Evolutionary conservation across 2,797 vertebrate species (phyloP), one percentile per base, ranked within the genome.

Genomic region (Chelonia mydas): DNA sequence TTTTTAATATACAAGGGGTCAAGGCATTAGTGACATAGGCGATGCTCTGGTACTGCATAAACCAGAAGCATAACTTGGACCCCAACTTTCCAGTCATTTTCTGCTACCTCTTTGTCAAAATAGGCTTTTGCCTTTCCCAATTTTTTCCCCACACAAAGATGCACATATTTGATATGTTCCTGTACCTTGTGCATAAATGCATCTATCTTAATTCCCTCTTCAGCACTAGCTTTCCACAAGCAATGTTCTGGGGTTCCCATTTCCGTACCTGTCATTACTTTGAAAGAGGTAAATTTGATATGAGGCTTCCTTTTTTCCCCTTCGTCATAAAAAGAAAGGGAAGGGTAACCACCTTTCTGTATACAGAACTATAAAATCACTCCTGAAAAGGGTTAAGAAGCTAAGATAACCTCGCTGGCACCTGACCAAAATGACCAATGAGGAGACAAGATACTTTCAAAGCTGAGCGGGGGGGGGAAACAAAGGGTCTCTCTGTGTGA

Each of bases 221-320:
- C 91, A n/a, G 92, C 88, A 79, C 97, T 97, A 85, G 97, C 90
- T 86, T 97, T 95, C 97, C 96, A 97, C 96, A 96, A 97, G 45
- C 96, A 37, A 45, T 96, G 96, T 79, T 95, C 91, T 0, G 55
- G 5, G 50, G 97, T 84, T 91, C 59, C 94, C 86, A 77, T 23
- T 47, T 96, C 94, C 0, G 5, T 49, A 21, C 97, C 96, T 0
- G 94, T 97, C 74, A 96, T 91, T 57, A 97, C 85, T 51, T 65
- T 94, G 90, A 90, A 87, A 0, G 96, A 96, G 0, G 95, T 87
- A 68, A 15, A 17, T 51, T 51, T 94, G 79, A 12, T 93, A 88
- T 0, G 41, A 5, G 41, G 83, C 94, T n/a, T 96, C 96, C 97
- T 83, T 87, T 97, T 83, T 84, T 94, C 74, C 16, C 51, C 51